Percentiles rank a stretch among this genome's conserved stretches.
Evolutionary conservation across 1,140 invertebrate genomes (phyloP).

Genomic region (Eumeta japonica): DNA sequence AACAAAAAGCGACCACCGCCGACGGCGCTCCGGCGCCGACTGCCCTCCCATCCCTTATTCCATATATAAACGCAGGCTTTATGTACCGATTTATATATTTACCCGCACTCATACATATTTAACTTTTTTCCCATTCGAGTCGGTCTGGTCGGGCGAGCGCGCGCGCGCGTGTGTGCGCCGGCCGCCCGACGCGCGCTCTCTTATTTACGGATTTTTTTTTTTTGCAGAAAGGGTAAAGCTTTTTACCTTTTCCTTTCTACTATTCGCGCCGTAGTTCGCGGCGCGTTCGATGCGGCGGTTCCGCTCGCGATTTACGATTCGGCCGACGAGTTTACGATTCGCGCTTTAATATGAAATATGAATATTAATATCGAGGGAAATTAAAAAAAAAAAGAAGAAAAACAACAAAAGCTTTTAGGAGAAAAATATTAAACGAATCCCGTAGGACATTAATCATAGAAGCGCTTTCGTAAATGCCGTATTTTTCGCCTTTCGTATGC

Average conservation of each 20-base stretch:
- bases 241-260: slow-evolving; percentile 55
- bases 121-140: slow-evolving; percentile 57
- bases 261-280: slow-evolving; percentile 45
- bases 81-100: slow-evolving; percentile 58
- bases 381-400: too few species aligned
- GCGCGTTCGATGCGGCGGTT: slow-evolving; percentile 43
- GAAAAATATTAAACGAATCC: too few species aligned
- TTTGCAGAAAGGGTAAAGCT: slow-evolving; percentile 48
- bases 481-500: too few species aligned
- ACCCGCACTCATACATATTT: slow-evolving; percentile 57
- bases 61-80: slow-evolving; percentile 44
- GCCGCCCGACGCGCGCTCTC: slow-evolving; percentile 18
- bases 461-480: too few species aligned
- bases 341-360: too few species aligned
- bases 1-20: not conserved
- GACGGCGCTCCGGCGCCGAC: slow-evolving; percentile 9
- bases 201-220: slow-evolving; percentile 51
- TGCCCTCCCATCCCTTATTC: slow-evolving; percentile 43
- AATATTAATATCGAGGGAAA: too few species aligned
- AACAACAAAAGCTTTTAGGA: too few species aligned
- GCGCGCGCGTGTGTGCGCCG: slow-evolving; percentile 17
- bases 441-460: too few species aligned
- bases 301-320: slow-evolving; percentile 50
- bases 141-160: slow-evolving; percentile 35
- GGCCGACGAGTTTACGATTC: too few species aligned